Evolutionary conservation across 2,113 vertebrate genomes (phyloP), one percentile per base, ranked within the genome.

Genomic region (Canis aureus): DNA sequence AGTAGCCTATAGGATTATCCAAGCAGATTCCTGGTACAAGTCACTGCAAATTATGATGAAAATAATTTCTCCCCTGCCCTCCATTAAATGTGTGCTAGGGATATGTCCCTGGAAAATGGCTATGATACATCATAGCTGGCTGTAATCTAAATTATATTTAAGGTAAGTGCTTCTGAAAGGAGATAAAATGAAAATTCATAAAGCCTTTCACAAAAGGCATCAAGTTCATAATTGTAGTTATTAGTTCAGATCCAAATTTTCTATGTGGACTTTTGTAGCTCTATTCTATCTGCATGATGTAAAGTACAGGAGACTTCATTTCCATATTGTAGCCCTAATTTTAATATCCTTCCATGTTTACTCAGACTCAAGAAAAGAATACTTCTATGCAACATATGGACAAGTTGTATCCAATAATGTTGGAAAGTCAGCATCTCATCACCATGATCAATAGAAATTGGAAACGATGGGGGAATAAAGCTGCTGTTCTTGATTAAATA

Each of bases 401-500:
- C 5, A 79, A 86, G 73, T 91, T 83, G 82, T 35, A 95, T n/a
- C n/a, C n/a, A 95, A 97, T 71, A 1, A 90, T 94, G 74, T 71
- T 89, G 29, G 38, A 81, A 98, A 62, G 59, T 81, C 89, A 53
- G 80, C 19, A 81, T 10, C 80, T 53, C 83, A 60, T 69, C 55
- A 76, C 8, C 17, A 84, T 5, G 7, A 93, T 85, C 85, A 91
- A 89, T 89, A 92, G 79, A 90, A 95, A 85, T 25, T 2, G 10
- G n/a, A 97, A 97, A 62, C 32, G 94, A 57, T 59, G 67, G 51
- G 20, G 62, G 0, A 89, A 97, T 93, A 97, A 96, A 85, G n/a
- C 11, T 91, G 82, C 19, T 90, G 53, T 82, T 93, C 25, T 94
- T 93, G 27, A 97, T 97, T 93, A 98, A 97, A 97, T 89, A 97